Base-by-base conservation (phyloP, 2,797 vertebrate genomes). In the Poeciliopsis turneri region DNA sequence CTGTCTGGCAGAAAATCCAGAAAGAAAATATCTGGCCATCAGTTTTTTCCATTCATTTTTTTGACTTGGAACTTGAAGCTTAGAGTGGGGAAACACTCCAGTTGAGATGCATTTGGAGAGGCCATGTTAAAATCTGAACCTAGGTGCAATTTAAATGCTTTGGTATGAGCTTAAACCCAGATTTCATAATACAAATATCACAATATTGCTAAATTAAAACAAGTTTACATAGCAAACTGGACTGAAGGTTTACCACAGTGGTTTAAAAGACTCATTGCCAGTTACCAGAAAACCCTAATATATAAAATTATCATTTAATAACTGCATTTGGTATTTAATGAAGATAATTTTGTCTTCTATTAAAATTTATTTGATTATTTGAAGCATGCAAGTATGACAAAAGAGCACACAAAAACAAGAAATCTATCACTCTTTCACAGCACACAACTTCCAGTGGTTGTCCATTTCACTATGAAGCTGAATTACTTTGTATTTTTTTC, bases 401-500 rank as follows among this genome's bases (percentile, higher is more conserved):
- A 61, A 33, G 16, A 15, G 36, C 36, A 9, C 41, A 25, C 6
- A 2, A 30, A 59, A 61, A 61, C 30, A 30, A 64, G 1, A 64
- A 18, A 33, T 39, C 18, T 23, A 39, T 23, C 7, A 68, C 64
- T 25, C 36, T 68, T 12, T 41, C 64, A 68, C 64, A 41, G 36
- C 33, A 23, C 33, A 30, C 66, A 55, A 47, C 61, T 78, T 80
- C 45, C 55, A 81, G 68, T 28, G 72, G 74, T 73, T 76, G 66
- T 68, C 51, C 25, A 28, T 83, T 83, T 86, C 82, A 82, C 81
- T 82, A 59, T 82, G 57, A 64, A 41, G 69, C 77, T 75, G 30
- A 79, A 79, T 79, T 72, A 80, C 75, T 75, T 80, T 74, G 76
- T 72, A 18, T 53, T 28, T 70, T 77, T 89, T 77, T 78, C 78